Evolutionary conservation across 2,888 invertebrate species (phyloP).

Genomic region (Pachycephus smyrnensis): DNA sequence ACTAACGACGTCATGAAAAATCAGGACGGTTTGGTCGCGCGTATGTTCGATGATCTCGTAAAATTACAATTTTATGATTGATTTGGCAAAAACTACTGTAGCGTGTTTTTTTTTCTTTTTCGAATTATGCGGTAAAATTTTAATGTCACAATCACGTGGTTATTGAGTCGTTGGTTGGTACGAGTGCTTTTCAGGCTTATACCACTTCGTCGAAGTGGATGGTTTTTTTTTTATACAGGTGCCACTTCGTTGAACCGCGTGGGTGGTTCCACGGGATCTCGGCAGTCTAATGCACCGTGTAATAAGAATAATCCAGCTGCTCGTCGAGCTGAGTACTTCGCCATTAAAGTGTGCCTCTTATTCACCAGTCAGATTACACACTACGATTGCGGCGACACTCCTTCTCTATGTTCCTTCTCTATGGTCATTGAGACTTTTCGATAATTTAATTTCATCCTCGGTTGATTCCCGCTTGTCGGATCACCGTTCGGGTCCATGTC

Average conservation of each 20-base stretch:
- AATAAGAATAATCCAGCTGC: neutral
- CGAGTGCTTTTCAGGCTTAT: neutral
- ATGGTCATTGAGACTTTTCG: constrained; percentile 6
- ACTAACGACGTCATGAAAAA: neutral
- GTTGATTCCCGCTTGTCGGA: constrained; percentile 16
- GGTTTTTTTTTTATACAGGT: neutral
- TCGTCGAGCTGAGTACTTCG: neutral
- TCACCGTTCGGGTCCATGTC: neutral
- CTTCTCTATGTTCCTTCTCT: neutral
- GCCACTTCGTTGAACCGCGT: neutral
- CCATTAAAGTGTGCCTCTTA: neutral
- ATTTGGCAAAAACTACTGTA: neutral
- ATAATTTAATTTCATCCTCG: constrained; percentile 39
- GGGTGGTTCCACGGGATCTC: neutral
- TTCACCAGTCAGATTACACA: neutral
- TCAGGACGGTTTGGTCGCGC: neutral
- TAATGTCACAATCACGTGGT: neutral
- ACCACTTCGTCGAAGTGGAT: neutral
- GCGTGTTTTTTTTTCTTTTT: neutral
- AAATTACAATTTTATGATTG: too few species aligned
- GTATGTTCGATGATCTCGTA: too few species aligned
- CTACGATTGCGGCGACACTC: neutral
- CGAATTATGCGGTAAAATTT: neutral
- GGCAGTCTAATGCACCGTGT: neutral
- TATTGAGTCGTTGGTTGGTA: neutral